phyloP scores from a whole-genome alignment of 1,140 invertebrate species.

The Bombus polaris region DNA sequence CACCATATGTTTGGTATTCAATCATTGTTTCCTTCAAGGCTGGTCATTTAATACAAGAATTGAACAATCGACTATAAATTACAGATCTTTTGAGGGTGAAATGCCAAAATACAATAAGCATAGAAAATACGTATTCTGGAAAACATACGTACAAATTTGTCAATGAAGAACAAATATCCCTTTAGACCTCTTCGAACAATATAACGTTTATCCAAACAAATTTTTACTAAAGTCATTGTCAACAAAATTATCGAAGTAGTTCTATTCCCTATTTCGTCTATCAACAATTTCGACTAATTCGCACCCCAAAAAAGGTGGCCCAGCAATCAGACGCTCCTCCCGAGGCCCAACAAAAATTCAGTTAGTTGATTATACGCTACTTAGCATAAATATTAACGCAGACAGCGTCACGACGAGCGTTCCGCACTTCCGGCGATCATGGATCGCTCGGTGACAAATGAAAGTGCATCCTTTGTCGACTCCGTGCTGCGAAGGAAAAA shows the following conservation, averaged over 20 bases:
- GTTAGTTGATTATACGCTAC: constrained; percentile 16
- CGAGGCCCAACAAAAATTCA: not conserved
- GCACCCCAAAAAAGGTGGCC: no score
- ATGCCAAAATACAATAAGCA: not conserved
- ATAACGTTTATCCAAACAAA: no score
- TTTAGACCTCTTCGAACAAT: no score
- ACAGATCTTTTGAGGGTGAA: not conserved
- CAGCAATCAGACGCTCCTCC: no score
- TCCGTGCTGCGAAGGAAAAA: not conserved
- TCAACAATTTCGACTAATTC: no score
- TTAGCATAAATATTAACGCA: constrained; percentile 43
- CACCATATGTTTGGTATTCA: not conserved
- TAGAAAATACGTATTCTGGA: not conserved
- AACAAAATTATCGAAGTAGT: no score
- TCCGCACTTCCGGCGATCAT: constrained; percentile 35
- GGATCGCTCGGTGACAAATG: constrained; percentile 34
- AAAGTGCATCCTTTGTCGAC: constrained; percentile 30
- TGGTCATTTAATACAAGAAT: not conserved
- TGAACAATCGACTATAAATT: not conserved
- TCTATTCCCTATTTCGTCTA: no score
- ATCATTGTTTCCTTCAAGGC: not conserved
- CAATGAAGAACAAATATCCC: no score
- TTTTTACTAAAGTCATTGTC: no score
- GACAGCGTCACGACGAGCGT: not conserved
- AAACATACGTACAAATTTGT: not conserved